Base-by-base conservation (phyloP, 2,113 vertebrate genomes). In the Ceyx margarethae region DNA sequence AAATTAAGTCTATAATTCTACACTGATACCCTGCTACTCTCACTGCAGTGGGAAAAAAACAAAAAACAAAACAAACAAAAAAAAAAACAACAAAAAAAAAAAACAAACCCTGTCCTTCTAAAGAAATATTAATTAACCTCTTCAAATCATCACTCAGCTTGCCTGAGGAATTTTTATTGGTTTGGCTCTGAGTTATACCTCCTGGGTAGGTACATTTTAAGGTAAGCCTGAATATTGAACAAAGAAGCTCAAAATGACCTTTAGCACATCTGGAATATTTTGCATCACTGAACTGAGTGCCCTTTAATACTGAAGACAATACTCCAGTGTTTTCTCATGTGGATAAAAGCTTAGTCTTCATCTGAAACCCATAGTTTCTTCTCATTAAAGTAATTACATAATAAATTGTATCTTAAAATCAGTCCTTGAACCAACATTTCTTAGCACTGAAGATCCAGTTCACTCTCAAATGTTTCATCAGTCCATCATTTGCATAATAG, bases 351-450 rank as follows among this genome's bases (percentile, higher is more conserved):
- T 81, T 81, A 54, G 28, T 37, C 74, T 64, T 73, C 81, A 81
- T 28, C 60, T 79, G 56, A 15, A 94, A 84, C 51, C 62, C 31
- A 48, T 37, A 54, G 67, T 75, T 90, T 81, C 66, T 43, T 78
- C 50, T 91, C 80, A 90, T 85, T 95, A 86, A 88, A 95, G 46
- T 71, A 95, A 94, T 95, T 92, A 87, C n/a, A 14, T 58, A 65
- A 91, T 69, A 95, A 91, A 75, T 18, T n/a, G 11, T 43, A n/a
- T 73, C 37, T 69, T 78, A 79, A 93, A 88, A 73, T 91, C 80
- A 42, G 26, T 81, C 42, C 31, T 86, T 88, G 61, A 29, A 48
- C 3, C 0, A 3, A 85, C n/a, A 61, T 35, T 65, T 91, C 46
- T 92, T 67, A 61, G 35, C 18, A 50, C 18, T 37, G 78, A 94